Evolutionary conservation across 2,888 invertebrate species (phyloP).

Genomic region (Eumerus sabulonum): DNA sequence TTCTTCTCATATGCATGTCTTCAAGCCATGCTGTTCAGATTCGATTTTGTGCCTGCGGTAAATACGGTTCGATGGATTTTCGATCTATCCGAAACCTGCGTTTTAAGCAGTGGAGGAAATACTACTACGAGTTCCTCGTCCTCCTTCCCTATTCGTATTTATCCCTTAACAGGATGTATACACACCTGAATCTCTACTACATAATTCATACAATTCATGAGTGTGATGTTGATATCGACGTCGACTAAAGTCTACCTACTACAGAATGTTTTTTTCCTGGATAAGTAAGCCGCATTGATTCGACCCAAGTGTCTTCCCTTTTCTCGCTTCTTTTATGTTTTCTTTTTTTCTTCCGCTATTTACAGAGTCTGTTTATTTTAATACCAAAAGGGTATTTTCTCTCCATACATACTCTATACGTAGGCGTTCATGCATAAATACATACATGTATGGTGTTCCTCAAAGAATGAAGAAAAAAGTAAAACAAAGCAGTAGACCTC

Average conservation of each 20-base stretch:
- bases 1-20: too few species aligned
- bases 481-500: constrained; percentile 33
- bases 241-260: neutral
- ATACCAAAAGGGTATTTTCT: constrained; percentile 61
- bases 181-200: constrained; percentile 52
- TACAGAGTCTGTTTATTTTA: constrained; percentile 66
- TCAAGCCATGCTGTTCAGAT: too few species aligned
- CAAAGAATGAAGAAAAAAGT: constrained; percentile 20
- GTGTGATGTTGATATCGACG: neutral
- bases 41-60: too few species aligned
- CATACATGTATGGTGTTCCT: constrained; percentile 23
- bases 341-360: constrained; percentile 42
- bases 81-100: too few species aligned
- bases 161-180: constrained; percentile 53
- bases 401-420: constrained; percentile 52
- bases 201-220: neutral
- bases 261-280: constrained; percentile 42
- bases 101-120: too few species aligned
- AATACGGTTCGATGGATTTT: too few species aligned
- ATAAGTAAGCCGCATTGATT: constrained; percentile 65
- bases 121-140: too few species aligned
- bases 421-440: constrained; percentile 42
- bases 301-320: constrained; percentile 37
- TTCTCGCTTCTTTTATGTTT: constrained; percentile 29
- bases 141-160: neutral